These are phyloP conservation scores for Aurelia sp. DNA, from an alignment of 30 jellyfish, hydroid and myxozoan species.

Conservation along the genomic window DNA sequence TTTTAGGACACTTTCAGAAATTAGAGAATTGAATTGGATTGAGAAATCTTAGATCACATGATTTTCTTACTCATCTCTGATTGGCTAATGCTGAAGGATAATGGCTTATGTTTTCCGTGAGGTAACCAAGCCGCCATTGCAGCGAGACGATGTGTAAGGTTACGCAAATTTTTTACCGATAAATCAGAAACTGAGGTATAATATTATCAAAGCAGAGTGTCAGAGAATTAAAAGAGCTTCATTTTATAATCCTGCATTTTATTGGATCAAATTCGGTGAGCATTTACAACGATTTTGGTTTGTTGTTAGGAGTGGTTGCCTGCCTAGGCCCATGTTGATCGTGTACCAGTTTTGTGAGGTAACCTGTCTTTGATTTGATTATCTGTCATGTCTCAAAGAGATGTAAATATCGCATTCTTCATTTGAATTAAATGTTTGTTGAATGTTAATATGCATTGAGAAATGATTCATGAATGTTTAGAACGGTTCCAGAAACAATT, in stretches of 20 bases:
- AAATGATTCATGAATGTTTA: no score
- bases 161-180: neutral
- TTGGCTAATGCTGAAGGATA: constrained; percentile 10
- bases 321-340: no score
- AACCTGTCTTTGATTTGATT: no score
- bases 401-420: no score
- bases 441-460: no score
- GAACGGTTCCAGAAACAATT: no score
- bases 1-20: no score
- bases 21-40: constrained; percentile 25
- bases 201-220: neutral
- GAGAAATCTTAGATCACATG: constrained; percentile 26
- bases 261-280: neutral
- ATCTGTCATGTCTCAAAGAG: no score
- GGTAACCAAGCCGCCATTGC: constrained; percentile 50
- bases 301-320: no score
- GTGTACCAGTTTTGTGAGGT: no score
- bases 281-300: neutral
- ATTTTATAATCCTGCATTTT: neutral
- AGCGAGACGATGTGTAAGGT: neutral
- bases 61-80: neutral
- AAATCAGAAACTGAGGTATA: neutral
- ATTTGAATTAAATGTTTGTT: no score
- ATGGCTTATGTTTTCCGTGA: constrained; percentile 46
- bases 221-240: neutral